Evolutionary conservation across 2,888 invertebrate genomes (phyloP), one percentile per base, ranked within the genome.

Genomic region (Arge pagana): DNA sequence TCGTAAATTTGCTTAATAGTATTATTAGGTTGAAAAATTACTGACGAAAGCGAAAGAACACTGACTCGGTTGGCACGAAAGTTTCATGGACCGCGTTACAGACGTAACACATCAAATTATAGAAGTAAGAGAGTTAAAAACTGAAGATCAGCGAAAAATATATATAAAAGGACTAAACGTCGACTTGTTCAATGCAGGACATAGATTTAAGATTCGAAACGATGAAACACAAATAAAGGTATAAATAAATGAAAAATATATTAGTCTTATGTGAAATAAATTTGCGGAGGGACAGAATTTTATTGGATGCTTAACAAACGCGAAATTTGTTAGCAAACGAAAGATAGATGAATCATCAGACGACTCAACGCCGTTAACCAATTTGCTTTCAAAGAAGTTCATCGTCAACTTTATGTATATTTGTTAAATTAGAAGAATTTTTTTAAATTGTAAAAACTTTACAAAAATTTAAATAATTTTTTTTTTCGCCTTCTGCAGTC

Each of bases 31-130:
- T 15, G 23, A 11, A 39, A 39, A 39, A 7, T 21, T 8, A 23
- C 21, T 11, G 39, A 39, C 39, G 11, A 39, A 39, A 21, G 23
- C 15, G 39, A 50, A 39, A 39, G 23, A 39, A 39, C 37, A 49
- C 52, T 59, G 54, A 60, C 54, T 61, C 55, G 55, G 51, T 64
- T 61, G 54, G 54, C 49, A 52, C 50, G 50, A 53, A 56, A 55
- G 54, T 57, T 54, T 60, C 39, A 39, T 21, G 23, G 39, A 21
- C 24, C n/a, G n/a, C n/a, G n/a, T n/a, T n/a, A n/a, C n/a, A n/a
- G n/a, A n/a, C n/a, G n/a, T n/a, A n/a, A n/a, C n/a, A n/a, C n/a
- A n/a, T n/a, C n/a, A n/a, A n/a, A n/a, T n/a, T n/a, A n/a, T n/a
- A n/a, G n/a, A 39, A 24, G 23, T 6, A 11, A 33, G n/a, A n/a